These are phyloP conservation scores for Aricia artaxerxes DNA, from an alignment of 2,888 invertebrate genomes.

Conservation along the genomic window DNA sequence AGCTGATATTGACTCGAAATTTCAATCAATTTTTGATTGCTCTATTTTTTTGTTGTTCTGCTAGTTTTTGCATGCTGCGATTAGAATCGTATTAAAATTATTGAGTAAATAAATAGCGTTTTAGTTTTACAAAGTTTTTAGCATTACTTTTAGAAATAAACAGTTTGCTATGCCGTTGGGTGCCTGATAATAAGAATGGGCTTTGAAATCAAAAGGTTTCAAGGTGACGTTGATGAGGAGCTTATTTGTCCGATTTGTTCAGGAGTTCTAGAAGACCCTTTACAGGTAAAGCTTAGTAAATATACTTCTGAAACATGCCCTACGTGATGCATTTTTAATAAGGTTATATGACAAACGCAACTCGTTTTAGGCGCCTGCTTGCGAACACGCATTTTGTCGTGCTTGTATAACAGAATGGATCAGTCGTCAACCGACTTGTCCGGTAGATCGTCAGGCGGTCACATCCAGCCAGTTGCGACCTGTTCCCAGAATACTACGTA, in stretches of 20 bases:
- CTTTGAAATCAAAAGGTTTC: slow-evolving; percentile 95
- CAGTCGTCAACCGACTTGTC: slow-evolving; percentile 95
- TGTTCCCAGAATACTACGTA: slow-evolving; percentile 95
- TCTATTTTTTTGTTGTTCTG: slow-evolving; percentile 27
- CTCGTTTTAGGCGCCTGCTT: slow-evolving; percentile 89
- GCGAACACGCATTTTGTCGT: slow-evolving; percentile 98
- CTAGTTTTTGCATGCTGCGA: slow-evolving; percentile 13
- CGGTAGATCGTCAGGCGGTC: slow-evolving; percentile 94
- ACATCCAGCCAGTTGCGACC: slow-evolving; percentile 94
- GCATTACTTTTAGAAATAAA: not conserved
- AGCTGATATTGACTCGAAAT: not conserved
- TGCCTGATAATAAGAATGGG: slow-evolving; percentile 84
- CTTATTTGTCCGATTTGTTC: slow-evolving; percentile 97
- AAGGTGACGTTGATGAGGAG: slow-evolving; percentile 98
- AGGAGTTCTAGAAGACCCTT: slow-evolving; percentile 95
- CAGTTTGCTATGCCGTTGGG: slow-evolving; percentile 15
- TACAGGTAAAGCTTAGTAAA: slow-evolving; percentile 85
- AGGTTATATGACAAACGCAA: slow-evolving; percentile 32
- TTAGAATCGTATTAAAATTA: not conserved
- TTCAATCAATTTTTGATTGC: slow-evolving; percentile 14
- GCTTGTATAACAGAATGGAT: slow-evolving; percentile 98
- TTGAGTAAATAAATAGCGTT: not conserved
- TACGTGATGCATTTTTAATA: not conserved
- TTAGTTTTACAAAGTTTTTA: not conserved
- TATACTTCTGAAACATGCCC: not conserved